A percentile compares a stretch with the other conserved stretches of the same genome.
These are phyloP conservation scores for Hyperoplus immaculatus DNA, from an alignment of 2,797 vertebrate species.

Conservation along the genomic window DNA sequence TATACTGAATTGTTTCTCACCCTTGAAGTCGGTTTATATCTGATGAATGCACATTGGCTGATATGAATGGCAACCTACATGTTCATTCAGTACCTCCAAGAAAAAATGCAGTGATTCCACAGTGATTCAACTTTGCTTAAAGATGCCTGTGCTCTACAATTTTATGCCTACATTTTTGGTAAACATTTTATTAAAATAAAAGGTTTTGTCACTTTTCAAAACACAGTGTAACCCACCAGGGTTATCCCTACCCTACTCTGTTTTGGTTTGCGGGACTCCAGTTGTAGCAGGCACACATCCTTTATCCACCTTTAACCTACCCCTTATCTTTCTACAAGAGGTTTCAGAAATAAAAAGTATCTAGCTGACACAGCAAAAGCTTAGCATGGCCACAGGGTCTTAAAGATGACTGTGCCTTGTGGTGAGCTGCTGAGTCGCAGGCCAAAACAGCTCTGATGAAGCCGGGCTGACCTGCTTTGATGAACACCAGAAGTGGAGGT, in stretches of 20 bases:
- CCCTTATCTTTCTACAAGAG: neutral
- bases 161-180: neutral
- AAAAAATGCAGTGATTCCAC: neutral
- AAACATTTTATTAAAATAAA: neutral
- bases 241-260: neutral
- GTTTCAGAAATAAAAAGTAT: constrained; percentile 22
- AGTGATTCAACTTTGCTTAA: neutral
- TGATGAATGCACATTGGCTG: neutral
- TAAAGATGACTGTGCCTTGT: constrained; percentile 22
- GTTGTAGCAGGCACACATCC: constrained; percentile 1
- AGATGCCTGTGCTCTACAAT: neutral
- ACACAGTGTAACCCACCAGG: neutral
- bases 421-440: constrained; percentile 1
- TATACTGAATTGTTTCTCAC: neutral
- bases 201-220: neutral
- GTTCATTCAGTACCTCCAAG: neutral
- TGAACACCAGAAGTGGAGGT: neutral
- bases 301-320: neutral
- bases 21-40: neutral
- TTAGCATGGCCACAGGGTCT: constrained; percentile 29
- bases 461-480: neutral
- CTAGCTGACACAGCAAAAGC: constrained; percentile 42
- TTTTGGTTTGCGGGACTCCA: constrained; percentile 23
- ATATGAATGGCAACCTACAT: constrained; percentile 2
- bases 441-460: constrained; percentile 28